phyloP scores from a whole-genome alignment of 2,797 vertebrate genomes.

The Mastacembelus armatus region DNA sequence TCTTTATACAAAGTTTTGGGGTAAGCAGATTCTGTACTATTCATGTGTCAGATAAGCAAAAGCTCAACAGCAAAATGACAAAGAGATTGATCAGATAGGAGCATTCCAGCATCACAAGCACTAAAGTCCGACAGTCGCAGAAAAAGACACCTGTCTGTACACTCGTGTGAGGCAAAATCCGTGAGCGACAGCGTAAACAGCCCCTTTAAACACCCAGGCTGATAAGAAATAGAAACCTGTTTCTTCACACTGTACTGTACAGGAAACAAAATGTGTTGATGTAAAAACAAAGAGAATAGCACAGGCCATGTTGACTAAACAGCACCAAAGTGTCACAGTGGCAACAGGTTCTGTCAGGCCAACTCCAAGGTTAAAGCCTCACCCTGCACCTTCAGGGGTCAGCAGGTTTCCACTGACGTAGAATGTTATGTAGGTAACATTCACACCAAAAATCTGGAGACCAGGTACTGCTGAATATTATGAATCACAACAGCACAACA shows the following conservation, averaged over 20 bases:
- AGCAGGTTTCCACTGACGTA: conserved; percentile 35
- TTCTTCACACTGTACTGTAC: conserved; percentile 80
- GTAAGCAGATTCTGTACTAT: conserved; percentile 13
- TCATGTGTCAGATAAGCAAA: conserved; percentile 29
- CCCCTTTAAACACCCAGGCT: conserved; percentile 56
- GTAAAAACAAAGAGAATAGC: conserved; percentile 90
- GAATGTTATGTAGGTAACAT: conserved; percentile 13
- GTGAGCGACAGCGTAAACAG: conserved; percentile 35
- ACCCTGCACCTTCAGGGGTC: conserved; percentile 20
- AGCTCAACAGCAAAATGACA: conserved; percentile 17
- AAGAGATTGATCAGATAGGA: conserved; percentile 4
- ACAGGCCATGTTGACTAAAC: conserved; percentile 92
- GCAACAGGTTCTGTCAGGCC: conserved; percentile 78
- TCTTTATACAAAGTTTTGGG: neutral
- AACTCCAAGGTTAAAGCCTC: conserved; percentile 83
- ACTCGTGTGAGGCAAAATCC: conserved; percentile 43
- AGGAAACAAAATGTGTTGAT: conserved; percentile 87
- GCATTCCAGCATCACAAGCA: neutral
- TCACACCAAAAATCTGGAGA: neutral
- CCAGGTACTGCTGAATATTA: neutral
- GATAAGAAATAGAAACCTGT: conserved; percentile 83
- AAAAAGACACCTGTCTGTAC: conserved; percentile 20
- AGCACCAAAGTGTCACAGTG: conserved; percentile 88
- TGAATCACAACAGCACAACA: neutral
- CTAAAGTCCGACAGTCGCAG: neutral